Percentiles rank a stretch among this genome's conserved stretches.
These are phyloP conservation scores for Allolobophora icterica DNA, from an alignment of 2,888 invertebrate species.

Conservation along the genomic window DNA sequence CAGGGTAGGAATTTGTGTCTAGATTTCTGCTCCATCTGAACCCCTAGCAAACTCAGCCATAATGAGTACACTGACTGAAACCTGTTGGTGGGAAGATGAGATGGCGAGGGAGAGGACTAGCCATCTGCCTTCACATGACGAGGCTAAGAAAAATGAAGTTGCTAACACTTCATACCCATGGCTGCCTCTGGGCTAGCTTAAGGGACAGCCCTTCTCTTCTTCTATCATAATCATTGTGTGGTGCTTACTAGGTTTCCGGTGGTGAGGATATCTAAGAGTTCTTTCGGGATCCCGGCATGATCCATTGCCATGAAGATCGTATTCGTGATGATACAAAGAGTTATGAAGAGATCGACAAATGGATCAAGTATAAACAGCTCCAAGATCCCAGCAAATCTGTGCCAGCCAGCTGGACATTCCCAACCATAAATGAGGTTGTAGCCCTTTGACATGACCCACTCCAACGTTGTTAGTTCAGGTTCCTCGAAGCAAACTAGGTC, in stretches of 20 bases:
- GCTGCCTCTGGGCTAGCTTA: too few species aligned
- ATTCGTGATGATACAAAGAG: slow-evolving; percentile 95
- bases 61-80: too few species aligned
- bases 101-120: too few species aligned
- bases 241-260: slow-evolving; percentile 87
- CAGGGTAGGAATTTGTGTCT: too few species aligned
- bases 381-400: slow-evolving; percentile 77
- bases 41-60: too few species aligned
- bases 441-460: slow-evolving; percentile 55
- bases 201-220: too few species aligned
- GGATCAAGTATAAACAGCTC: slow-evolving; percentile 94
- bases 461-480: slow-evolving; percentile 35
- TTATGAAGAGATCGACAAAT: slow-evolving; percentile 96
- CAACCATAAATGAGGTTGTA: slow-evolving; percentile 69
- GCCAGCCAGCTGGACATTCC: slow-evolving; percentile 84
- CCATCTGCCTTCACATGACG: too few species aligned
- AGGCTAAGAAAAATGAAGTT: too few species aligned
- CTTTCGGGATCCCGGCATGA: slow-evolving; percentile 89
- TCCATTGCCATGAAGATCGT: slow-evolving; percentile 97
- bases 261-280: slow-evolving; percentile 80
- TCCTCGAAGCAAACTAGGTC: slow-evolving; percentile 38
- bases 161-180: too few species aligned
- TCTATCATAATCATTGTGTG: neutral
- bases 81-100: too few species aligned
- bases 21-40: too few species aligned